Evolutionary conservation across 2,797 vertebrate species (phyloP).

Genomic region (Lemur catta): DNA sequence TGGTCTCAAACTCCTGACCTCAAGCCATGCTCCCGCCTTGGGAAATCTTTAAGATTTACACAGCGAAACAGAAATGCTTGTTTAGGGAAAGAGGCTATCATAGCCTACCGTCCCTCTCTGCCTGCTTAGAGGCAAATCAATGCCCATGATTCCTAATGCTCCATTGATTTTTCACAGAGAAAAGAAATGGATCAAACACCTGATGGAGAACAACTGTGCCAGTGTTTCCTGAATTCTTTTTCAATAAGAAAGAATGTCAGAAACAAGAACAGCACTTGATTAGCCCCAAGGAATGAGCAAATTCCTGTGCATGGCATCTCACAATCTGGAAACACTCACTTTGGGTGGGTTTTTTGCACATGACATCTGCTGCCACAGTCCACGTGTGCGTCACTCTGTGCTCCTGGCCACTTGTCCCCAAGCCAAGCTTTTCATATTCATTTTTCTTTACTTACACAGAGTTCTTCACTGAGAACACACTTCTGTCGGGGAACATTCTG

Average conservation of each 20-base stretch:
- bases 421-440: not conserved
- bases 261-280: not conserved
- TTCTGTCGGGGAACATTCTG: not conserved
- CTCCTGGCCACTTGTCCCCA: not conserved
- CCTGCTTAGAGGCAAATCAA: not conserved
- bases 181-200: not conserved
- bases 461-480: not conserved
- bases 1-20: not conserved
- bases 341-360: not conserved
- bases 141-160: not conserved
- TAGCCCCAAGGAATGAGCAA: not conserved
- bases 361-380: not conserved
- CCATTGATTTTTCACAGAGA: not conserved
- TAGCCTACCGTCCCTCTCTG: not conserved
- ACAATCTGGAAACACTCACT: not conserved
- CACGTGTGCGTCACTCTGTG: not conserved
- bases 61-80: not conserved
- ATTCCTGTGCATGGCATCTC: not conserved
- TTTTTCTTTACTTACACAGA: not conserved
- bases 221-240: not conserved
- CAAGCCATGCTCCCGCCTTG: not conserved
- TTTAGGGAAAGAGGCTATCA: not conserved
- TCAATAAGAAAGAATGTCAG: not conserved
- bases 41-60: not conserved
- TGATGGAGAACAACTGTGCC: not conserved